Percentiles rank a stretch among this genome's conserved stretches.
These are phyloP conservation scores for human DNA, from an alignment of 2,113 vertebrate genomes.

Conservation along the genomic window DNA sequence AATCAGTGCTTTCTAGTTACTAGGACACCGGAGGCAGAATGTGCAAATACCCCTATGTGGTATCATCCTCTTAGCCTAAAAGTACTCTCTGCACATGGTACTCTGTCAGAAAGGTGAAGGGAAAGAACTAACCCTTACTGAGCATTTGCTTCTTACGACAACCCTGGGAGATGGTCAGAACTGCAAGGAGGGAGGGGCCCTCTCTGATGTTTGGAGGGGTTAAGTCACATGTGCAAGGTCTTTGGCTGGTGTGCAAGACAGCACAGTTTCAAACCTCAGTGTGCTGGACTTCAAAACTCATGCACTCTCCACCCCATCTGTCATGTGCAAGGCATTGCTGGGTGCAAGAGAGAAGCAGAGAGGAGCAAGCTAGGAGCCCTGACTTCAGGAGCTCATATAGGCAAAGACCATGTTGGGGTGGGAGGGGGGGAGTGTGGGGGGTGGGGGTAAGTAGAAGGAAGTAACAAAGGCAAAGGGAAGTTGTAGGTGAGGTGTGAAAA, in stretches of 20 bases:
- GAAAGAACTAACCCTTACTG: not conserved
- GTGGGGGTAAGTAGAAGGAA: not conserved
- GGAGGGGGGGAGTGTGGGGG: fast-evolving
- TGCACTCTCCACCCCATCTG: fast-evolving
- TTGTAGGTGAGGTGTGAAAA: not conserved
- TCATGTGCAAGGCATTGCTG: fast-evolving
- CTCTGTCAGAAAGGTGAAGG: not conserved
- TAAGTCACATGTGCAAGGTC: not conserved
- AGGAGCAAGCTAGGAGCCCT: not conserved
- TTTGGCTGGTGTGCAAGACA: not conserved
- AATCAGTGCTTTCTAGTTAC: not conserved
- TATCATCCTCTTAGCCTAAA: not conserved
- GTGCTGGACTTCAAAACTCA: not conserved
- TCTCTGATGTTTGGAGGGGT: not conserved
- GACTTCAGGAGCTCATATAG: not conserved
- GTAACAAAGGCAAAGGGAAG: not conserved
- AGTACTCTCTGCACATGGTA: not conserved
- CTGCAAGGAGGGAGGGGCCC: no score
- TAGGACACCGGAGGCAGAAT: not conserved
- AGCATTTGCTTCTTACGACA: not conserved
- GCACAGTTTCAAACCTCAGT: not conserved
- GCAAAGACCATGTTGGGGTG: not conserved
- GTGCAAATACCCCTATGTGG: not conserved
- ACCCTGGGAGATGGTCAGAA: not conserved
- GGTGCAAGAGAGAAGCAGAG: not conserved